Evolutionary conservation across 2,113 vertebrate genomes (phyloP), one percentile per base, ranked within the genome.

Genomic region (Saimiri boliviensis): DNA sequence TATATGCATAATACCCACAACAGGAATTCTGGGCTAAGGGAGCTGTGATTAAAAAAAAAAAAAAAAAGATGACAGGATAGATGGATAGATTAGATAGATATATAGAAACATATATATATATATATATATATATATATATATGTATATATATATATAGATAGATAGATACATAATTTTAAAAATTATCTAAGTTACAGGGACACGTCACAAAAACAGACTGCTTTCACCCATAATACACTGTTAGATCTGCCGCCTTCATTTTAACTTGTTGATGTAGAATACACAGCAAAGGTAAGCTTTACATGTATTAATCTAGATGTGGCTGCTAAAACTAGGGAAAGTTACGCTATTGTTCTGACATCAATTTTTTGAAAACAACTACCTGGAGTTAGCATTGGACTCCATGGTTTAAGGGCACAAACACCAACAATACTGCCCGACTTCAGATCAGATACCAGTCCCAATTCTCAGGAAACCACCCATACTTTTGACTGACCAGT

Each of bases 291-390:
- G 8, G 42, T 60, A 82, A 11, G 56, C 14, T 94, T 97, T 93
- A 68, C 27, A 86, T 83, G 49, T 79, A 82, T 66, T 89, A 96
- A 94, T 63, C 17, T 42, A 49, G 32, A 13, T 2, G 20, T 89
- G n/a, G 23, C 68, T 92, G 52, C 42, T 83, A 94, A 86, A 92
- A 86, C 60, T 58, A 84, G 49, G 74, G 21, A 80, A 9, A 30
- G 20, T 87, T 74, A 66, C 37, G 94, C 16, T 4, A 86, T 89
- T 94, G 45, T 86, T 79, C 52, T 80, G 56, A 87, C 13, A 92
- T 90, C 66, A 96, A 25, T 87, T 95, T 47, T 95, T 91, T 86
- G 54, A 86, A 30, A 89, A 11, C n/a, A 89, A 56, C 42, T 77
- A 94, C 76, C 37, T 54, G 30, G 54, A 86, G 16, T 83, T 91